Evolutionary conservation across 1,140 invertebrate genomes (phyloP).

Genomic region (Solen grandis): DNA sequence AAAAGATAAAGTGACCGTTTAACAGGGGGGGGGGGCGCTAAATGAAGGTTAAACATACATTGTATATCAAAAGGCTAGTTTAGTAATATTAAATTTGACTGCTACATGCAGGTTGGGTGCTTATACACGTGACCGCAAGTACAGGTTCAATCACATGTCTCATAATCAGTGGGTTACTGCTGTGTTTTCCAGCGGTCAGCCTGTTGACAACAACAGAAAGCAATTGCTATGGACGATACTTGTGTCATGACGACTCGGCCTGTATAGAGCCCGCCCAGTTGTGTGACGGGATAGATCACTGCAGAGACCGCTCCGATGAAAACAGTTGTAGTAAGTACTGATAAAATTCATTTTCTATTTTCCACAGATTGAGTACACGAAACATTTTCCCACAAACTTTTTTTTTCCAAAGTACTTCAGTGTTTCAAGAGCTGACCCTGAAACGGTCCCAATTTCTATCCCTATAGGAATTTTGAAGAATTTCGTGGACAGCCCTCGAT

Average conservation of each 20-base stretch:
- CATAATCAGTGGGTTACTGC: background rate
- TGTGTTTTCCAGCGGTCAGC: background rate
- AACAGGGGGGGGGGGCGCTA: too few species aligned
- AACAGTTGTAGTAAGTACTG: slow-evolving; percentile 45
- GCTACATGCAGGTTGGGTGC: background rate
- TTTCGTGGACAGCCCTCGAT: background rate
- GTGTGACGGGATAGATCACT: slow-evolving; percentile 94
- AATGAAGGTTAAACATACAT: too few species aligned
- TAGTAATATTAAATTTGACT: slow-evolving; percentile 6
- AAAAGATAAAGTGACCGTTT: background rate
- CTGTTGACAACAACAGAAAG: slow-evolving; percentile 19
- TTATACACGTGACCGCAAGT: background rate
- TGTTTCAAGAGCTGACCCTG: too few species aligned
- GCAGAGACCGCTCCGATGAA: slow-evolving; percentile 92
- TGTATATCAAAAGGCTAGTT: too few species aligned
- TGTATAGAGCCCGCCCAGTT: slow-evolving; percentile 89
- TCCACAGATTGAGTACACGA: background rate
- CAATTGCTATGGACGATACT: slow-evolving; percentile 36
- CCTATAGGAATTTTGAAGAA: background rate
- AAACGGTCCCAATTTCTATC: background rate
- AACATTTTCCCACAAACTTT: background rate
- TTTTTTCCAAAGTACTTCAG: too few species aligned
- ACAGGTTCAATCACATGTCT: background rate
- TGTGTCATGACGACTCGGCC: slow-evolving; percentile 84
- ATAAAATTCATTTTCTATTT: background rate